These are phyloP conservation scores for Polypedilum pembai DNA, from an alignment of 1,140 invertebrate species.

Conservation along the genomic window DNA sequence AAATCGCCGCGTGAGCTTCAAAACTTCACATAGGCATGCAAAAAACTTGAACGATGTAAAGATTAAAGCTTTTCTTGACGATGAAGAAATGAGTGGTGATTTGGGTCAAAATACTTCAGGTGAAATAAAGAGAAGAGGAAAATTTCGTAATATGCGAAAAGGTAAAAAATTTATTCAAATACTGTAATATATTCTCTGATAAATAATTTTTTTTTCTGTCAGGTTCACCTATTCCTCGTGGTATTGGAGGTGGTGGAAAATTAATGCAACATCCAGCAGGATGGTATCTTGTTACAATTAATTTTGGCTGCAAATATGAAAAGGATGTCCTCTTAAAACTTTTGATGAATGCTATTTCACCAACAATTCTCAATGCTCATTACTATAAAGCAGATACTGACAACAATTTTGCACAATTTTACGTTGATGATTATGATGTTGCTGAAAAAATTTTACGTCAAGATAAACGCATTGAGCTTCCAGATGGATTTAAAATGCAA, in stretches of 20 bases:
- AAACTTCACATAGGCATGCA: constrained; percentile 39
- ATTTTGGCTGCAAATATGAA: constrained; percentile 63
- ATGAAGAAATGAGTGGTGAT: constrained; percentile 50
- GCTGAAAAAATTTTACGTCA: constrained; percentile 55
- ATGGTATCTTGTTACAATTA: constrained; percentile 60
- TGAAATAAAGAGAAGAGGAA: constrained; percentile 41
- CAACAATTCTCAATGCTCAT: constrained; percentile 56
- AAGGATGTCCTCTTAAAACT: constrained; percentile 57
- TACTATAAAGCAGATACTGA: constrained; percentile 49
- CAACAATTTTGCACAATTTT: constrained; percentile 52
- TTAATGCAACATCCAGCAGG: constrained; percentile 45
- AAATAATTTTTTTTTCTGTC: no score
- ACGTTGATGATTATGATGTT: constrained; percentile 58
- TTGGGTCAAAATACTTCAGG: constrained; percentile 34
- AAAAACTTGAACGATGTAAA: constrained; percentile 44
- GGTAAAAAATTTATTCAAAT: not conserved
- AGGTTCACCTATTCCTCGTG: constrained; percentile 44
- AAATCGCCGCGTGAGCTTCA: constrained; percentile 48
- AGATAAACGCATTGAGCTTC: constrained; percentile 55
- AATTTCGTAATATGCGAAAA: constrained; percentile 35
- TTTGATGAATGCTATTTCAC: constrained; percentile 52
- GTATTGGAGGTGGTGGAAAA: constrained; percentile 37
- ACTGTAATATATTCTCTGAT: no score
- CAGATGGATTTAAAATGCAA: constrained; percentile 59
- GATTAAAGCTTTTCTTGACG: constrained; percentile 46